Conservation (phyloP, 1,140 invertebrate species). For the Euwallacea fornicatus region DNA sequence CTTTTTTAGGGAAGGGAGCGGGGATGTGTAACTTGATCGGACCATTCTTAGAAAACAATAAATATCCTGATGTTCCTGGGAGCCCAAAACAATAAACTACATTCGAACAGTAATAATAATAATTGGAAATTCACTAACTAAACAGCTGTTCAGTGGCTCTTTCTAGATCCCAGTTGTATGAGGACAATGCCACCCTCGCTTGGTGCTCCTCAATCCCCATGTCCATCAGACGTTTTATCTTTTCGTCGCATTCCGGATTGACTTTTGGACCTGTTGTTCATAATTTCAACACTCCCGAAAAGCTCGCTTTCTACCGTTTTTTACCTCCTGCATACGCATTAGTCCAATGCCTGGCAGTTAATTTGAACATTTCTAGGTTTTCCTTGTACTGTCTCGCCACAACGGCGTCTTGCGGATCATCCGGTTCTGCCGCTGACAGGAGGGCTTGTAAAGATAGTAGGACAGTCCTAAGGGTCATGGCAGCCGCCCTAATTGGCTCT, state of each 20-base stretch:
- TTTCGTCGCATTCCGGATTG: slow-evolving; percentile 77
- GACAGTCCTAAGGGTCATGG: slow-evolving; percentile 96
- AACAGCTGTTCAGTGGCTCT: slow-evolving; percentile 85
- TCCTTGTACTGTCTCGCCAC: slow-evolving; percentile 96
- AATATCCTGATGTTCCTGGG: too few relatives aligned
- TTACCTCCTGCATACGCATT: slow-evolving; percentile 87
- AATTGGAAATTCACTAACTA: slow-evolving; percentile 65
- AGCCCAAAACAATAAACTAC: too few relatives aligned
- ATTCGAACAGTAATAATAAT: background rate
- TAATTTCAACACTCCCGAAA: background rate
- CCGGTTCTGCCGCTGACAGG: slow-evolving; percentile 89
- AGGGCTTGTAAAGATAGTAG: slow-evolving; percentile 90
- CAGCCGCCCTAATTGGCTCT: slow-evolving; percentile 78
- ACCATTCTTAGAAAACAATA: too few relatives aligned
- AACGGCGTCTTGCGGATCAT: slow-evolving; percentile 96
- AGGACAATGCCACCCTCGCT: slow-evolving; percentile 81
- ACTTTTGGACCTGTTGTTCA: slow-evolving; percentile 63
- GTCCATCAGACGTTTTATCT: slow-evolving; percentile 79
- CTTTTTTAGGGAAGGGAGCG: too few relatives aligned
- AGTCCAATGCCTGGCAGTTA: slow-evolving; percentile 95
- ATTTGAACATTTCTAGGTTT: slow-evolving; percentile 78
- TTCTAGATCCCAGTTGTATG: slow-evolving; percentile 88
- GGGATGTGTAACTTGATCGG: too few relatives aligned
- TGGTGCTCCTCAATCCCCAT: slow-evolving; percentile 87
- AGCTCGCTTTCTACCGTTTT: slow-evolving; percentile 9